Evolutionary conservation across 2,797 vertebrate species (phyloP).

Genomic region (Crocidura indochinensis): DNA sequence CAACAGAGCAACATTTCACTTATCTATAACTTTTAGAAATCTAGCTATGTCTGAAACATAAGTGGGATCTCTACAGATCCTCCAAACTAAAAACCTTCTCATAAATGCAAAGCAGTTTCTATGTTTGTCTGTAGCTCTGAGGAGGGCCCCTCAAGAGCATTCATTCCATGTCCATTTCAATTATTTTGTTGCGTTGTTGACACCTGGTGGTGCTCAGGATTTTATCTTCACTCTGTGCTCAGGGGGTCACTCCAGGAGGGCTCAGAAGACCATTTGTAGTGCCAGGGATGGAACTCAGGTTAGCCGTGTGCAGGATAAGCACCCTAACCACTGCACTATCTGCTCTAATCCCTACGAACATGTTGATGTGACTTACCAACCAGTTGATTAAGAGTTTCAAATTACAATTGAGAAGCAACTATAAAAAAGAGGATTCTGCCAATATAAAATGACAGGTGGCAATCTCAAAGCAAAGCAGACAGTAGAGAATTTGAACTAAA

Average conservation of each 20-base stretch:
- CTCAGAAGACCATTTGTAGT: no score
- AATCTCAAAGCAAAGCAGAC: background rate
- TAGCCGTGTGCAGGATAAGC: background rate
- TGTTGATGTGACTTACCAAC: conserved; percentile 20
- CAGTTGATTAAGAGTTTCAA: conserved; percentile 2
- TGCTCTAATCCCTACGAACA: background rate
- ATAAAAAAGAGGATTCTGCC: background rate
- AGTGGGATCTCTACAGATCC: background rate
- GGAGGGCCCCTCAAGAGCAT: no score
- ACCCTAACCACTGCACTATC: background rate
- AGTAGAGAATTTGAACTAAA: conserved; percentile 31
- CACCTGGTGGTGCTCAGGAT: background rate
- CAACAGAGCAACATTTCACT: background rate
- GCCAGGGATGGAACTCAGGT: no score
- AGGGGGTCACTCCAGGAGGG: no score
- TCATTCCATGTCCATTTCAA: no score
- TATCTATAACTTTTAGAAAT: background rate
- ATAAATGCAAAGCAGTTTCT: no score
- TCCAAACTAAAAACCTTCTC: no score
- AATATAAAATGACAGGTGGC: conserved; percentile 1
- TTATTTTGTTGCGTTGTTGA: no score
- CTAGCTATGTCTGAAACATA: conserved; percentile 42
- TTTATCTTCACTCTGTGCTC: no score
- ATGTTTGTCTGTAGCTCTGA: no score
- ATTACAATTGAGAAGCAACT: conserved; percentile 36